Conservation (phyloP, 2,888 invertebrate genomes). For the Hypomecis punctinalis region DNA sequence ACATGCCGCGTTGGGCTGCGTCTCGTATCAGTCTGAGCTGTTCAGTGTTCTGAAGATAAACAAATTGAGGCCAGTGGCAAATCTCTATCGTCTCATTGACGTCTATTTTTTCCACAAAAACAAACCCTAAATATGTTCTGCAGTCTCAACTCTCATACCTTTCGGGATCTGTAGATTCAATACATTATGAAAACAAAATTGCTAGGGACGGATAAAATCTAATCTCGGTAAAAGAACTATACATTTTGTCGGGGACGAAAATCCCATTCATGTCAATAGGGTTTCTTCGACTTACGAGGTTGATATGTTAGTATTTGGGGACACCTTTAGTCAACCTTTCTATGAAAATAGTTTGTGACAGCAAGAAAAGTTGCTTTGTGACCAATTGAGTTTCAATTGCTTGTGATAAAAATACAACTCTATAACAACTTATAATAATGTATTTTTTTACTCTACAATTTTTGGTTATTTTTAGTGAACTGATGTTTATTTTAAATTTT, state of each 20-base stretch:
- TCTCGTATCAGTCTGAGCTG: too few species aligned
- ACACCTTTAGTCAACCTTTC: slow-evolving; percentile 20
- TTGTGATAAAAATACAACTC: too few species aligned
- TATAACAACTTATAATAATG: too few species aligned
- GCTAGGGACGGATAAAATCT: slow-evolving; percentile 49
- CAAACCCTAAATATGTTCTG: slow-evolving; percentile 23
- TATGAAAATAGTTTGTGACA: background rate
- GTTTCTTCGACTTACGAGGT: slow-evolving; percentile 46
- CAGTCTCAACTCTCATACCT: slow-evolving; percentile 32
- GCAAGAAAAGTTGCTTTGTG: background rate
- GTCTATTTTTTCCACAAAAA: slow-evolving; percentile 4
- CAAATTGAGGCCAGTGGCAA: too few species aligned
- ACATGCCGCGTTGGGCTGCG: too few species aligned
- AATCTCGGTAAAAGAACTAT: slow-evolving; percentile 51
- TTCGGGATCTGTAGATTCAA: slow-evolving; percentile 43
- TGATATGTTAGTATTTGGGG: slow-evolving; percentile 29
- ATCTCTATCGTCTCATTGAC: too few species aligned
- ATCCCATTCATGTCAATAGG: slow-evolving; percentile 54
- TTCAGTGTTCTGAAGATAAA: too few species aligned
- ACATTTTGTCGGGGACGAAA: slow-evolving; percentile 52
- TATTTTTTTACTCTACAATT: too few species aligned
- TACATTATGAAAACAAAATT: slow-evolving; percentile 50
- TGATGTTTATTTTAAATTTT: too few species aligned
- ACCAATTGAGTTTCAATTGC: background rate
- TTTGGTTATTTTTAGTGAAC: too few species aligned